Conservation (phyloP, 2,113 vertebrate species). For the Amblyopsis rosae region DNA sequence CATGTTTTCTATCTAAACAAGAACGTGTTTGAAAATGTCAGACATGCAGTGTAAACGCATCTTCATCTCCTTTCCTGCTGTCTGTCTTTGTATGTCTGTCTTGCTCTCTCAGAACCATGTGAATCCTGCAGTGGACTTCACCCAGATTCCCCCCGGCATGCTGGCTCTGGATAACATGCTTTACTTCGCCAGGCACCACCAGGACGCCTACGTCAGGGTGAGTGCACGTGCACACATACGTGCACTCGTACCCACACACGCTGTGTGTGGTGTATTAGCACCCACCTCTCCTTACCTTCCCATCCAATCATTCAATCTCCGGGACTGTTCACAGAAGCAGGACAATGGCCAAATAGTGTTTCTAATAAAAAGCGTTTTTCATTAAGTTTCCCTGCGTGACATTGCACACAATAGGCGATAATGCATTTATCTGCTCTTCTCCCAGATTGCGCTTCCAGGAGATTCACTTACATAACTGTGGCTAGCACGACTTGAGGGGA, state of each 20-base stretch:
- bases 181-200: slow-evolving; percentile 94
- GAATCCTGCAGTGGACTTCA: slow-evolving; percentile 98
- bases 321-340: slow-evolving; percentile 5
- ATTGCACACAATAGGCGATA: neutral
- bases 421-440: slow-evolving; percentile 1
- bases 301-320: slow-evolving; percentile 12
- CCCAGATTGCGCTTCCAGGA: neutral
- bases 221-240: slow-evolving; percentile 52
- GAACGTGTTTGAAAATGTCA: too few relatives aligned
- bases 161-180: slow-evolving; percentile 97
- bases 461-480: neutral
- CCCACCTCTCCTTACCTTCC: slow-evolving; percentile 14
- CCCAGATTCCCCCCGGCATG: slow-evolving; percentile 97
- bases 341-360: neutral
- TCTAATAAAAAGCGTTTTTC: slow-evolving; percentile 21
- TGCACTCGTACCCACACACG: slow-evolving; percentile 14
- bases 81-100: slow-evolving; percentile 25
- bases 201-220: slow-evolving; percentile 96
- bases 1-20: too few relatives aligned
- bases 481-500: neutral
- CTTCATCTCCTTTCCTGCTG: neutral
- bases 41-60: too few relatives aligned
- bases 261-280: neutral
- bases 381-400: neutral
- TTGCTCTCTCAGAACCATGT: slow-evolving; percentile 87